Base-by-base conservation (phyloP, 1,140 invertebrate species). In the Kradibia gibbosae region DNA sequence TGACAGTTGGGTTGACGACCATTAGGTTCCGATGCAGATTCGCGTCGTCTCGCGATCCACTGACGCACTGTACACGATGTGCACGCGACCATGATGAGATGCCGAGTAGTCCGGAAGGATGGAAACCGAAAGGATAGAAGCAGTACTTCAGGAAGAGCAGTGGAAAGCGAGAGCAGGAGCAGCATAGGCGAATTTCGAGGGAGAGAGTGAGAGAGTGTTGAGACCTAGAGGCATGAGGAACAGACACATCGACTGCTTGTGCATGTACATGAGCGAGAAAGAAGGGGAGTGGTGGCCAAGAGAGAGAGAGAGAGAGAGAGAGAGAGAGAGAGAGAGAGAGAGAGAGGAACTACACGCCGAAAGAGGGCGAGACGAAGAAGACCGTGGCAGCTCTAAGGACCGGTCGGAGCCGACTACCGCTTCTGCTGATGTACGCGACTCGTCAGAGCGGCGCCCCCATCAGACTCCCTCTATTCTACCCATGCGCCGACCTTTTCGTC, bases 321-420 rank as follows among this genome's bases (percentile, higher is more conserved):
- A 36, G 72, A 36, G 72, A 55, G 28, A 34, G 45, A 55, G 20
- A 11, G 67, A 48, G n/a, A 48, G 67, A 71, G 42, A 28, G n/a
- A 17, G 67, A 22, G 22, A 28, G 17, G n/a, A 28, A 42, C 1
- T 7, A 13, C 13, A 25, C 1, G 7, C 13, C 15, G 13, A 10
- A 8, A 28, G 39, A 45, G 42, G 42, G 50, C n/a, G 17, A 22
- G 1, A 55, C 8, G 13, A 28, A 20, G n/a, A 60, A 22, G 17
- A 13, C 36, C n/a, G 31, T 57, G 11, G 25, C 71, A 34, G 45
- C 87, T 85, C 82, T 84, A 71, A 80, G 65, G 84, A 86, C 77
- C 80, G 85, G 86, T 86, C 84, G 85, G 85, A 86, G 87, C 85
- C 85, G 82, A 88, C 88, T 88, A 84, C 34, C 83, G 83, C 55